Percentiles rank a stretch among this genome's conserved stretches.
Conservation (phyloP, 2,888 invertebrate genomes). For the Drosophila quinaria region DNA sequence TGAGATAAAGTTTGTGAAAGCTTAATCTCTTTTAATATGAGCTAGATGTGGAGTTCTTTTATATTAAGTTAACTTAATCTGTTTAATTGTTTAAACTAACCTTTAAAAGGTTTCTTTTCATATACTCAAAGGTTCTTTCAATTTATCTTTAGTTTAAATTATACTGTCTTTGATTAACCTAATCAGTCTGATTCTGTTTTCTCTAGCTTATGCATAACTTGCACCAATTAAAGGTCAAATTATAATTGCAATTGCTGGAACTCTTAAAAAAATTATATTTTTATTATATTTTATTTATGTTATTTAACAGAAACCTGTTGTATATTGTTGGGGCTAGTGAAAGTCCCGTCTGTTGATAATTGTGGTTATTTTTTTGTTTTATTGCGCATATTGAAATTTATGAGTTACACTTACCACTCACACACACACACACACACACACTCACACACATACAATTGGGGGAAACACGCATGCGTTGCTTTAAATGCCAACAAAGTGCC, state of each 20-base stretch:
- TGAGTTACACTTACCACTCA: slow-evolving; percentile 35
- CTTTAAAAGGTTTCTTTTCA: not conserved
- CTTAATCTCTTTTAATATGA: no score
- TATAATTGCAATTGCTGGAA: not conserved
- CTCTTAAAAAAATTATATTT: slow-evolving; percentile 10
- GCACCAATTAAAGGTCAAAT: slow-evolving; percentile 8
- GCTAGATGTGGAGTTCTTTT: not conserved
- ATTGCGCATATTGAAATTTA: slow-evolving; percentile 52
- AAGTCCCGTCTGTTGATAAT: slow-evolving; percentile 45
- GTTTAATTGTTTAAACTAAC: no score
- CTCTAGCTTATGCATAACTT: not conserved
- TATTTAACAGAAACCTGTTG: slow-evolving; percentile 31
- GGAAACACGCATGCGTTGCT: slow-evolving; percentile 66
- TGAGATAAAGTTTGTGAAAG: no score
- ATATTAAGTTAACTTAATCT: not conserved
- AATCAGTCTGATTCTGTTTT: not conserved
- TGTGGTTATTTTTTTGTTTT: slow-evolving; percentile 15
- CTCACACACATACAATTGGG: slow-evolving; percentile 7
- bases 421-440: not conserved
- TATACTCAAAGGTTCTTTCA: not conserved
- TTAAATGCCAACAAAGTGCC: slow-evolving; percentile 72
- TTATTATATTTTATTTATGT: not conserved
- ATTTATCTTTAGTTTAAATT: not conserved
- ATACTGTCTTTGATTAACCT: not conserved
- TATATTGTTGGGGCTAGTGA: slow-evolving; percentile 36